These are phyloP conservation scores for Pygoscelis adeliae DNA, from an alignment of 2,113 vertebrate genomes.

Conservation along the genomic window DNA sequence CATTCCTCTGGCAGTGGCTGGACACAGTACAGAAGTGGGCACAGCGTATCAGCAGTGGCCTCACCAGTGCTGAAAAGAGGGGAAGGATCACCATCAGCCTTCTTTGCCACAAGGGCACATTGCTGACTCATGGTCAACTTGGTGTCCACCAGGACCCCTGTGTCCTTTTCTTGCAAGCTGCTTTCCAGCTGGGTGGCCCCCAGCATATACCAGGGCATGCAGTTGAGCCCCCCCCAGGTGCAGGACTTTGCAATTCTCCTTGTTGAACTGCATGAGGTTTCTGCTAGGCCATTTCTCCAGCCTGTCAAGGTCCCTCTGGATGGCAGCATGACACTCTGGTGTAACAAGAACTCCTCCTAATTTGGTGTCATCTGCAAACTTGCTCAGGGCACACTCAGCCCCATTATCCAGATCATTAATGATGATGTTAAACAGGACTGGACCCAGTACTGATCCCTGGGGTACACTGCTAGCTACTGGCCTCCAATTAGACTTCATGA, in stretches of 20 bases:
- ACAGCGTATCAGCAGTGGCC: neutral
- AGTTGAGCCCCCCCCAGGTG: neutral
- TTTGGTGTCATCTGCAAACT: neutral
- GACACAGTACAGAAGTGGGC: too few relatives aligned
- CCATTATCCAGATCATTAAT: neutral
- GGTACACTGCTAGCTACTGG: neutral
- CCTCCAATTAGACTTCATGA: neutral
- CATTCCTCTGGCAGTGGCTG: accelerated
- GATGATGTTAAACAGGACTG: neutral
- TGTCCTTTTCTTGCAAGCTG: neutral
- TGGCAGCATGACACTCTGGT: neutral
- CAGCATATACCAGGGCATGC: neutral
- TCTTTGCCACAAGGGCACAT: neutral
- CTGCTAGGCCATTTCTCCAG: too few relatives aligned
- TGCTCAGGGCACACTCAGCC: neutral
- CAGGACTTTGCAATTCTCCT: neutral
- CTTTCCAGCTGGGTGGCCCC: neutral
- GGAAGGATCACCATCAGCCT: neutral
- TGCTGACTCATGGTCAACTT: neutral
- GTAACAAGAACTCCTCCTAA: neutral
- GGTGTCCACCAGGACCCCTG: neutral
- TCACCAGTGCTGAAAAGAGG: accelerated
- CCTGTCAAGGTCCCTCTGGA: too few relatives aligned
- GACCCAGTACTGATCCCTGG: neutral
- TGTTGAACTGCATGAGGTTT: too few relatives aligned